Base-by-base conservation (phyloP, 2,797 vertebrate genomes). In the Vireo griseus region DNA sequence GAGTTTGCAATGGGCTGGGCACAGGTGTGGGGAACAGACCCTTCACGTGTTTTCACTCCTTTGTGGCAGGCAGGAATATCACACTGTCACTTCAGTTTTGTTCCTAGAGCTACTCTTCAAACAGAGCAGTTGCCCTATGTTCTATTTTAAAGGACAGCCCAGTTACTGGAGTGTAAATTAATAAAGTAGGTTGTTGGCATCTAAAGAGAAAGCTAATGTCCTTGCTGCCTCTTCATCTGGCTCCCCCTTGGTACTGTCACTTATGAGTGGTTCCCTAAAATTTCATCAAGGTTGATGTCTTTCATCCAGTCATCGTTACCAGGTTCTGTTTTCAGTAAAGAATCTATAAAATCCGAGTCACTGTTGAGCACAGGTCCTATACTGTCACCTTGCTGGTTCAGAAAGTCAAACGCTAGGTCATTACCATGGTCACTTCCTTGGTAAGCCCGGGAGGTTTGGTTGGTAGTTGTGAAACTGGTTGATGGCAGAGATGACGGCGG, bases 281-380 rank as follows among this genome's bases (percentile, higher is more conserved):
- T 99, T 97, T 99, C 99, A 95, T 99, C 99, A 3, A 99, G 98
- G 95, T 99, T 99, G 92, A 99, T 99, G 94, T 99, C 99, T 98
- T 99, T 99, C 99, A 99, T 99, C 99, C 99, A 99, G 98, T 99
- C 99, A 66, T 99, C 99, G 0, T 98, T 99, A 78, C 99, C 98
- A 77, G 99, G 99, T 92, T 99, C 99, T 0, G 99, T 99, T 98
- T 99, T 99, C 91, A 99, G 98, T 95, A 99, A 97, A 26, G 99
- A 99, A 96, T 99, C 99, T 62, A 99, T 99, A 97, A 99, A 99
- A 96, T 99, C 99, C 0, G 99, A 99, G 94, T 99, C 99, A 21
- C 98, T 98, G 96, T 98, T 99, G 87, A 99, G 99, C 0, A 98
- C 98, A 20, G 99, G 99, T 62, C 99, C 99, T 59, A 99, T 98